Evolutionary conservation across 2,797 vertebrate genomes (phyloP), one percentile per base, ranked within the genome.

Genomic region (Enteromius treurensis): DNA sequence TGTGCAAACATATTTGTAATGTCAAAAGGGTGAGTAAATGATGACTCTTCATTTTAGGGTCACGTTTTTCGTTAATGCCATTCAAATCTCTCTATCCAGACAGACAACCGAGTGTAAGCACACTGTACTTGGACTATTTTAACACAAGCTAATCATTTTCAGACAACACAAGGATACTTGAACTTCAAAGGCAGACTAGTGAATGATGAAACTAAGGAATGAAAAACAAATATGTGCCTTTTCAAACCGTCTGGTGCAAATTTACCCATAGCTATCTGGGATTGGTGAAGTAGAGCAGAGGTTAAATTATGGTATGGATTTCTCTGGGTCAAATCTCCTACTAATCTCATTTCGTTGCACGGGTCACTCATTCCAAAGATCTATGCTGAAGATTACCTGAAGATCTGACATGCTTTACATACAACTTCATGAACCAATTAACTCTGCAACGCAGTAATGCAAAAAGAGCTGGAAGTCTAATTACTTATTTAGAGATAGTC

Each of bases 251-350:
- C 91, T 91, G 89, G 89, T 92, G 89, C 89, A 92, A 82, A 80
- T 91, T 90, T 89, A 90, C 85, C 87, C 91, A 90, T 62, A 91
- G 91, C 92, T 91, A 90, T 86, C 85, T 86, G 80, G 86, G 89
- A 90, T 88, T 84, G 79, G 89, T 84, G 87, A 81, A 62, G 70
- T 89, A 90, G 90, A 91, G 90, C 91, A 92, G 89, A 93, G 91
- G 92, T 92, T 90, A 93, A 92, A 92, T 92, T 90, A 91, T 89
- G 86, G 90, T 91, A 91, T 90, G 85, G 91, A 89, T 92, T 91
- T 92, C 85, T 79, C 87, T 53, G 42, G 88, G 90, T 87, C 78
- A 84, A 91, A 91, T 94, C 88, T 90, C 90, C 80, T 89, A 88
- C 85, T 90, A 91, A 91, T 90, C 49, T 45, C 4, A 83, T 90